Percentiles rank a stretch among this genome's conserved stretches.
Conservation (phyloP, 2,888 invertebrate species). For the Malacosoma neustria region DNA sequence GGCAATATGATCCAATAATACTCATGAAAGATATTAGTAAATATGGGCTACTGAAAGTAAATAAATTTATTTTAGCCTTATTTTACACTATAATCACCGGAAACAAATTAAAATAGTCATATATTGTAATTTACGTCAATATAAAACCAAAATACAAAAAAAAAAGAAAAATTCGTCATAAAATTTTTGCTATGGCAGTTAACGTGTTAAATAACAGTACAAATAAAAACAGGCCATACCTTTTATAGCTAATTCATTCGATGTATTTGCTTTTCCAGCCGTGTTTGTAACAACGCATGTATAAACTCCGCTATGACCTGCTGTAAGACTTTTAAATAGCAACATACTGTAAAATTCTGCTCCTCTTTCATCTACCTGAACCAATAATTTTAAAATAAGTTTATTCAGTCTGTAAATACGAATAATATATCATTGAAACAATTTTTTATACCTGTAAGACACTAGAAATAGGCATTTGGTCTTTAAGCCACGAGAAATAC, state of each 20-base stretch:
- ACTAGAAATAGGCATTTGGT: slow-evolving; percentile 76
- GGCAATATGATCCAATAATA: too few relatives aligned
- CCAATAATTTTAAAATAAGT: too few relatives aligned
- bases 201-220: too few relatives aligned
- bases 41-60: too few relatives aligned
- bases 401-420: background rate
- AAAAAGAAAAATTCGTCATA: too few relatives aligned
- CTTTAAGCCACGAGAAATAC: slow-evolving; percentile 80
- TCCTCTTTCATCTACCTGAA: slow-evolving; percentile 78
- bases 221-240: slow-evolving; percentile 55
- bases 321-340: slow-evolving; percentile 80
- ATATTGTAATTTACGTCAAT: too few relatives aligned
- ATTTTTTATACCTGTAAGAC: slow-evolving; percentile 71
- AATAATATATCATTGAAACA: background rate
- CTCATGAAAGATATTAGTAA: too few relatives aligned
- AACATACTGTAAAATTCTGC: slow-evolving; percentile 83
- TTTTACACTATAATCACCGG: too few relatives aligned
- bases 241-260: slow-evolving; percentile 81
- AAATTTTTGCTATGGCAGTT: too few relatives aligned
- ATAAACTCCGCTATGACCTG: slow-evolving; percentile 81
- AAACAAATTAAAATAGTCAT: background rate
- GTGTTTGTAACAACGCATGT: slow-evolving; percentile 83
- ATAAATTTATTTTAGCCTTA: too few relatives aligned
- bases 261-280: slow-evolving; percentile 82
- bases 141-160: too few relatives aligned